Evolutionary conservation across 1,140 invertebrate species (phyloP).

Genomic region (Metopolophium dirhodum): DNA sequence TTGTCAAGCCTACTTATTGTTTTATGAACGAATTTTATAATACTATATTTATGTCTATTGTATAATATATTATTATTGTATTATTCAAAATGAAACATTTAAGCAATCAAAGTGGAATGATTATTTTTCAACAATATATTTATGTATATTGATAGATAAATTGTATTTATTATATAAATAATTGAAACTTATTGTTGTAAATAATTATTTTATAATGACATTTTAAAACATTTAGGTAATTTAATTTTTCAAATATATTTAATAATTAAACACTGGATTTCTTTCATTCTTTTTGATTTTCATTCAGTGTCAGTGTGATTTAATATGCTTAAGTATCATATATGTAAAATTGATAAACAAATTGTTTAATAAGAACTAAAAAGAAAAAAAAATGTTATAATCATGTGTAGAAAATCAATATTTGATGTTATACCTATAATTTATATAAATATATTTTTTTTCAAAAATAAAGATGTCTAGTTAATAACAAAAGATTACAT

Average conservation of each 20-base stretch:
- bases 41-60: neutral
- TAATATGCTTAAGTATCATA: neutral
- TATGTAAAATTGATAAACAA: neutral
- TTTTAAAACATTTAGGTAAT: neutral
- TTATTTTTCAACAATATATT: neutral
- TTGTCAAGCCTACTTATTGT: conserved; percentile 94
- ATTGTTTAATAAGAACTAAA: neutral
- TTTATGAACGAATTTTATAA: conserved; percentile 90
- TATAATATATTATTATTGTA: neutral
- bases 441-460: neutral
- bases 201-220: conserved; percentile 42
- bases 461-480: neutral
- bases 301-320: neutral
- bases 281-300: neutral
- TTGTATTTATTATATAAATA: conserved; percentile 43
- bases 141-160: neutral
- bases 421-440: neutral
- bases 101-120: neutral
- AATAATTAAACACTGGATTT: neutral
- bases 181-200: neutral
- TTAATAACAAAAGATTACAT: neutral
- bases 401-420: neutral
- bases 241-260: neutral
- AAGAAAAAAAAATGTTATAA: neutral
- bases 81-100: neutral